phyloP scores from a whole-genome alignment of 2,888 invertebrate genomes.

The Tenodera sinensis region DNA sequence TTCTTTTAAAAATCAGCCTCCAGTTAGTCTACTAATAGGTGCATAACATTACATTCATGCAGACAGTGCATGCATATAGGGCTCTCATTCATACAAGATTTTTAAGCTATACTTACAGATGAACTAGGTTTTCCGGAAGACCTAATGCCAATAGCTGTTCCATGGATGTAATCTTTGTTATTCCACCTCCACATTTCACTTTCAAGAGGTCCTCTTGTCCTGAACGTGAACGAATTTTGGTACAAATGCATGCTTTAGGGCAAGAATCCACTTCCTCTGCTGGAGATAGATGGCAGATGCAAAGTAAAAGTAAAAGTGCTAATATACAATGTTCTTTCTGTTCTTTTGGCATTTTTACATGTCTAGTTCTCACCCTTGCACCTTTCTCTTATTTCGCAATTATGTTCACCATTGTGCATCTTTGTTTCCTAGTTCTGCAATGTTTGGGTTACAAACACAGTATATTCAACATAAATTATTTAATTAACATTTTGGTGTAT shows the following conservation, averaged over 20 bases:
- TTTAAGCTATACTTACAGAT: slow-evolving; percentile 56
- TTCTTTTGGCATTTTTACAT: not conserved
- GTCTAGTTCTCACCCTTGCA: not conserved
- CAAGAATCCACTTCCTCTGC: not conserved
- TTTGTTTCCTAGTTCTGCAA: not conserved
- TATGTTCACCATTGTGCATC: not conserved
- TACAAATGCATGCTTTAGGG: slow-evolving; percentile 8
- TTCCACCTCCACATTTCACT: slow-evolving; percentile 59
- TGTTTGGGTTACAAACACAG: not conserved
- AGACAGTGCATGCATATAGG: no score
- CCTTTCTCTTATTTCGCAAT: not conserved
- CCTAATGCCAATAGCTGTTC: slow-evolving; percentile 61
- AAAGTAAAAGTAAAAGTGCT: not conserved
- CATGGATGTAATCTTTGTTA: slow-evolving; percentile 54
- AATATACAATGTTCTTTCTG: not conserved
- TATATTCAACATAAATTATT: not conserved
- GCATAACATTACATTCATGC: no score
- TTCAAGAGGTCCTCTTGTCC: slow-evolving; percentile 49
- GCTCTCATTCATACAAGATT: not conserved
- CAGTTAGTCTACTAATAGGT: no score
- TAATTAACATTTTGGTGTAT: not conserved
- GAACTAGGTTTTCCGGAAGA: slow-evolving; percentile 58
- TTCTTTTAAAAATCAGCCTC: no score
- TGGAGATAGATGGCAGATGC: not conserved
- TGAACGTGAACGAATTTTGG: slow-evolving; percentile 3